Evolutionary conservation across 2,797 vertebrate genomes (phyloP).

Genomic region (Acrocephalus scirpaceus): DNA sequence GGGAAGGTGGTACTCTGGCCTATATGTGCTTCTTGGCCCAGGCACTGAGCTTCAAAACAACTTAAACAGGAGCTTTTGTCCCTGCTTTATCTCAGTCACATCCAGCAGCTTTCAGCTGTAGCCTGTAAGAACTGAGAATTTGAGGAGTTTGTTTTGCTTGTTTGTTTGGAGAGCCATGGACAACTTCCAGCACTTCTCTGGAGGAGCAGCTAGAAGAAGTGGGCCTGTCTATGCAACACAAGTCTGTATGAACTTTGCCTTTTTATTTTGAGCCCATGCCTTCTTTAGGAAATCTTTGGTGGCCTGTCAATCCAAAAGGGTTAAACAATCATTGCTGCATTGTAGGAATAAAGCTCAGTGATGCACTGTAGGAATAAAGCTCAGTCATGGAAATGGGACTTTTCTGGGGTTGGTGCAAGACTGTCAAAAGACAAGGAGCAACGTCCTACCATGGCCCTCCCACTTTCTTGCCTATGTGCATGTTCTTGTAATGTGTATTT

Average conservation of each 20-base stretch:
- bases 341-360: not conserved
- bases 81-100: not conserved
- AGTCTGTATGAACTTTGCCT: not conserved
- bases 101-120: not conserved
- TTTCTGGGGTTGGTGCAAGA: not conserved
- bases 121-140: not conserved
- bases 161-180: not conserved
- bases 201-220: not conserved
- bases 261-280: not conserved
- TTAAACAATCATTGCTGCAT: not conserved
- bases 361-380: not conserved
- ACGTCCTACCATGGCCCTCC: not conserved
- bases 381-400: not conserved
- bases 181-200: not conserved
- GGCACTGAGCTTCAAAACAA: not conserved
- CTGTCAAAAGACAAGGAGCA: not conserved
- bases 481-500: not conserved
- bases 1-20: not conserved
- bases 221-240: not conserved
- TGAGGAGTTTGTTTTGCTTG: not conserved
- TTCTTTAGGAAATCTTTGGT: not conserved
- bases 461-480: accelerated
- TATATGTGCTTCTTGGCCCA: not conserved
- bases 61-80: not conserved
- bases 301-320: not conserved